Conservation (phyloP, 1,140 invertebrate species). For the Reticulitermes speratus region DNA sequence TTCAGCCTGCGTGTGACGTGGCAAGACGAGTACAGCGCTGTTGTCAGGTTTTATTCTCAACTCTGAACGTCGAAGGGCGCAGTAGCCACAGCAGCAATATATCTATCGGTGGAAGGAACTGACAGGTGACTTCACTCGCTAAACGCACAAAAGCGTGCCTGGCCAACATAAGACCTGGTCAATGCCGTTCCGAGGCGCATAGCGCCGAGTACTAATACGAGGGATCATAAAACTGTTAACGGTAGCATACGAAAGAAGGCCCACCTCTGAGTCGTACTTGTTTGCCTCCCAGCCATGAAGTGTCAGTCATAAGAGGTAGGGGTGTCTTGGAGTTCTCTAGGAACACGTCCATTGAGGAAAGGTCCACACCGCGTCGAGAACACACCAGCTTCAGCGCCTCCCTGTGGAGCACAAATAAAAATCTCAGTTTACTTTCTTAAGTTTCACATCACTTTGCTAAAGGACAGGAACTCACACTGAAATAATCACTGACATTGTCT, state of each 20-base stretch:
- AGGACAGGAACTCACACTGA: too few relatives aligned
- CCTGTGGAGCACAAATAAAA: constrained; percentile 39
- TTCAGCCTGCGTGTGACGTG: too few relatives aligned
- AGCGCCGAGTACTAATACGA: background rate
- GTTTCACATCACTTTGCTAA: too few relatives aligned
- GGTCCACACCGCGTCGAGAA: constrained; percentile 60
- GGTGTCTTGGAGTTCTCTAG: constrained; percentile 63
- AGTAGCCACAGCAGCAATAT: too few relatives aligned
- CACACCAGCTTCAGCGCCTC: constrained; percentile 55
- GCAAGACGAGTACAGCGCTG: too few relatives aligned
- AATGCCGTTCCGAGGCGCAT: background rate
- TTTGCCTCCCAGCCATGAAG: constrained; percentile 65
- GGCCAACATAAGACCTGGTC: background rate
- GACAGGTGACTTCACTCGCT: too few relatives aligned
- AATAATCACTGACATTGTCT: too few relatives aligned
- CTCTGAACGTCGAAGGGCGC: too few relatives aligned
- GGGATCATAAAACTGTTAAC: background rate
- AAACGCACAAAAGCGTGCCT: too few relatives aligned
- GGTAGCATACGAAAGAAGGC: constrained; percentile 30
- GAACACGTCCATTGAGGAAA: constrained; percentile 62
- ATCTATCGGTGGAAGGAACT: too few relatives aligned
- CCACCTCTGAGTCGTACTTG: constrained; percentile 67
- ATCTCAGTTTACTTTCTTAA: too few relatives aligned
- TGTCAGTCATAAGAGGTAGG: constrained; percentile 59
- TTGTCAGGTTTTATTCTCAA: too few relatives aligned